Conservation (phyloP, 2,113 vertebrate genomes). For the Mandrillus leucophaeus region DNA sequence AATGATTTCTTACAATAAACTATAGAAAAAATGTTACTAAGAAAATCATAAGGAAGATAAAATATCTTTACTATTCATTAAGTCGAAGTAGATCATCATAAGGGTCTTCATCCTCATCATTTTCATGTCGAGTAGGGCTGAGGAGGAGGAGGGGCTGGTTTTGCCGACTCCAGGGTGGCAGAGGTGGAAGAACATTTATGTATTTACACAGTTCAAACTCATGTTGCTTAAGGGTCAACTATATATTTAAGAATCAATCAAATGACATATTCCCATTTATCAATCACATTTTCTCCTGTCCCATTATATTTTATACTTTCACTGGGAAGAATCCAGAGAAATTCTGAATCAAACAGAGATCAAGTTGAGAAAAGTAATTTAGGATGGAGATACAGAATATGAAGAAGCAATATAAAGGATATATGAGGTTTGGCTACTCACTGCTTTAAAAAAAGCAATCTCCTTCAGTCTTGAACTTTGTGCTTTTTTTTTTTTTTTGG, state of each 20-base stretch:
- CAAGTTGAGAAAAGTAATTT: conserved; percentile 28
- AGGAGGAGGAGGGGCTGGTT: neutral
- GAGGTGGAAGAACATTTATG: neutral
- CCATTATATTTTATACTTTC: conserved; percentile 41
- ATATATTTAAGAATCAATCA: neutral
- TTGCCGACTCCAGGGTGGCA: neutral
- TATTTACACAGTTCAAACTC: neutral
- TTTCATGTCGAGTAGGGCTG: neutral
- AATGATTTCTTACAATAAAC: neutral
- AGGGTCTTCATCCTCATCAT: neutral
- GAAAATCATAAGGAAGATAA: neutral
- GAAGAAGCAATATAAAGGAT: neutral
- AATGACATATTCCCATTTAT: neutral
- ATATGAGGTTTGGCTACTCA: neutral
- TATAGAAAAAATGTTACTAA: neutral
- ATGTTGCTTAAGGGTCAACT: neutral
- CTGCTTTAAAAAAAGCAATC: neutral
- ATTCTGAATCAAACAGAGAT: conserved; percentile 8
- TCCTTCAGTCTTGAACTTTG: neutral
- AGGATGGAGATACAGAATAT: neutral
- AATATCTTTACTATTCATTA: neutral
- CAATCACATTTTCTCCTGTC: neutral
- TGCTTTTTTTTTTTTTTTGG: no score
- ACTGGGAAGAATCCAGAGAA: neutral
- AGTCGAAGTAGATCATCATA: neutral